Conservation (phyloP, 1,140 invertebrate genomes). For the Drosophila neocordata region DNA sequence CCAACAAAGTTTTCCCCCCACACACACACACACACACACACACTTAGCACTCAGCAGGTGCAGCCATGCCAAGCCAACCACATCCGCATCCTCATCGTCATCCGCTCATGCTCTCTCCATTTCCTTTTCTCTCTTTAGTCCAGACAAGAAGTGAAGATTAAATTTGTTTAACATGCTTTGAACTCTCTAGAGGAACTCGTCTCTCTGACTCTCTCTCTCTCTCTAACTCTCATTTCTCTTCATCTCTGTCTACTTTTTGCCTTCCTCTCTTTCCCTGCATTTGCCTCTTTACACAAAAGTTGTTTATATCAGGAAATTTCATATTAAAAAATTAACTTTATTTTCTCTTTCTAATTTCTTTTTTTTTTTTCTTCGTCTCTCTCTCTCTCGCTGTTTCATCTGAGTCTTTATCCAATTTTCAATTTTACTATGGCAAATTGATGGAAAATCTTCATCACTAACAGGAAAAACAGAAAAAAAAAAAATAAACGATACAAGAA, state of each 20-base stretch:
- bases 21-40: constrained; percentile 23
- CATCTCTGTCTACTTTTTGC: no score
- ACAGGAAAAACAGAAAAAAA: constrained; percentile 21
- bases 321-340: constrained; percentile 80
- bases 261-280: neutral
- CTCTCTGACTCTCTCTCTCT: neutral
- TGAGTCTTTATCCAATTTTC: constrained; percentile 29
- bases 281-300: constrained; percentile 34
- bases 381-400: no score
- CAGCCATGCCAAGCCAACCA: constrained; percentile 39
- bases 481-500: neutral
- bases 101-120: constrained; percentile 2
- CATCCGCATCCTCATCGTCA: constrained; percentile 29
- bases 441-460: constrained; percentile 55
- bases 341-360: constrained; percentile 29
- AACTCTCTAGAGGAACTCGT: constrained; percentile 24
- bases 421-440: constrained; percentile 55
- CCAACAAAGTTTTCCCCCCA: constrained; percentile 54
- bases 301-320: constrained; percentile 65
- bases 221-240: neutral
- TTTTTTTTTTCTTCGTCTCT: neutral
- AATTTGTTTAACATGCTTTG: constrained; percentile 80
- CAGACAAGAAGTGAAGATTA: constrained; percentile 77
- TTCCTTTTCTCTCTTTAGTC: constrained; percentile 35
- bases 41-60: constrained; percentile 29